Base-by-base conservation (phyloP, 2,797 vertebrate genomes). In the Octomys mimax region DNA sequence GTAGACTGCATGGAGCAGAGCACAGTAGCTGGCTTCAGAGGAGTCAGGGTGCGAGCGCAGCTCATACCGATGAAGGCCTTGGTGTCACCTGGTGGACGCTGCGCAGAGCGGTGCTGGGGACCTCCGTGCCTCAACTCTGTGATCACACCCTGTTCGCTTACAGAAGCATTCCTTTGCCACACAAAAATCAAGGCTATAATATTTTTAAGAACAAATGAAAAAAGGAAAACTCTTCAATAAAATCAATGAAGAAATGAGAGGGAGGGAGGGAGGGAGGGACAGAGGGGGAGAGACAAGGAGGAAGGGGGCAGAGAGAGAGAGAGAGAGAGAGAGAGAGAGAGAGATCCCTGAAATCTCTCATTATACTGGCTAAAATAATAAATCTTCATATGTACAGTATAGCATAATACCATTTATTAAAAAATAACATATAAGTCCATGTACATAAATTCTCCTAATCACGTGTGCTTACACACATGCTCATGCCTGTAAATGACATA, bases 221-320 rank as follows among this genome's bases (percentile, higher is more conserved):
- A 78, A 81, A 52, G 24, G 49, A 94, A 89, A 59, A 78, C 22
- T 80, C 39, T 91, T 71, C 88, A 73, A 86, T 62, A 42, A 86
- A 80, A 89, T 36, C 18, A 77, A 42, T 70, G n/a, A 26, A 14
- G 14, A 19, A 31, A 16, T 54, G 31, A 64, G 39, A 64, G 18
- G 31, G 16, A 33, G 12, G 2, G 4, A 42, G 16, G 18, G n/a
- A 64, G 26, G 64, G 18, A 22, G 18, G n/a, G 24, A 4, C 5
- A 52, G 10, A n/a, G 14, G 12, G 52, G 52, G 18, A 64, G 26
- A 83, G 28, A 31, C 39, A 42, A 42, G 42, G 4, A 42, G 16
- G 21, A 19, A 5, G 3, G 24, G 14, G 16, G 33, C n/a, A 46
- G 39, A 39, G 36, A 83, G 26, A 14, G 28, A 33, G 36, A 4